A percentile compares a stretch with the other conserved stretches of the same genome.
phyloP scores from a whole-genome alignment of 2,113 vertebrate species.

The Dipodomys stephensi region DNA sequence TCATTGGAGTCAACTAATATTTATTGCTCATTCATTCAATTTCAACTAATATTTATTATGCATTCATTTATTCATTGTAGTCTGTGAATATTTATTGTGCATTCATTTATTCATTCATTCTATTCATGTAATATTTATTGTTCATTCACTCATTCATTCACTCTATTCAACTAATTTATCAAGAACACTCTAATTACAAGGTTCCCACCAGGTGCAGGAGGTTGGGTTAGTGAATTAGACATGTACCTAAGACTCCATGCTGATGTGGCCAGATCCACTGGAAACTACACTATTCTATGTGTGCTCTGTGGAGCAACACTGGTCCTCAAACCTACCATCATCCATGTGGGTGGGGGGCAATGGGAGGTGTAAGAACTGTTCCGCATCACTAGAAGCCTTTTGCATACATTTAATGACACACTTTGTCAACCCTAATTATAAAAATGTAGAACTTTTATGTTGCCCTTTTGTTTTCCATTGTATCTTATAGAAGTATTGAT shows the following conservation, averaged over 20 bases:
- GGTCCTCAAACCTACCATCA: background rate
- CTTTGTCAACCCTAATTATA: background rate
- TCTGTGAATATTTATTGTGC: background rate
- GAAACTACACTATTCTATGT: background rate
- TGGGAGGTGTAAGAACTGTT: background rate
- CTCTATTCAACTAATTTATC: background rate
- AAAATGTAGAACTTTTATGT: background rate
- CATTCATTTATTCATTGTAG: conserved; percentile 4
- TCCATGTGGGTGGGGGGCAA: background rate
- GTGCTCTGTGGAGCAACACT: fast-evolving
- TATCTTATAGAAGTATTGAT: background rate
- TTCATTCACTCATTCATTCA: background rate
- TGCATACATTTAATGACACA: background rate
- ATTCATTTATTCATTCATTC: conserved; percentile 12
- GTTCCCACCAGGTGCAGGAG: background rate
- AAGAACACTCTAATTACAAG: background rate
- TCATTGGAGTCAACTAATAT: conserved; percentile 39
- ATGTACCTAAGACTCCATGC: background rate
- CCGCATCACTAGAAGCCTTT: background rate
- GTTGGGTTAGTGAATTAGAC: background rate
- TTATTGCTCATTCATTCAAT: background rate
- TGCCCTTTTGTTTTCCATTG: background rate
- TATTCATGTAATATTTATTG: too few species aligned
- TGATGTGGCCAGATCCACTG: fast-evolving
- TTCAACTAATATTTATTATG: conserved; percentile 34